phyloP scores from a whole-genome alignment of 2,797 vertebrate genomes.

The Rhyacichthys aspro region DNA sequence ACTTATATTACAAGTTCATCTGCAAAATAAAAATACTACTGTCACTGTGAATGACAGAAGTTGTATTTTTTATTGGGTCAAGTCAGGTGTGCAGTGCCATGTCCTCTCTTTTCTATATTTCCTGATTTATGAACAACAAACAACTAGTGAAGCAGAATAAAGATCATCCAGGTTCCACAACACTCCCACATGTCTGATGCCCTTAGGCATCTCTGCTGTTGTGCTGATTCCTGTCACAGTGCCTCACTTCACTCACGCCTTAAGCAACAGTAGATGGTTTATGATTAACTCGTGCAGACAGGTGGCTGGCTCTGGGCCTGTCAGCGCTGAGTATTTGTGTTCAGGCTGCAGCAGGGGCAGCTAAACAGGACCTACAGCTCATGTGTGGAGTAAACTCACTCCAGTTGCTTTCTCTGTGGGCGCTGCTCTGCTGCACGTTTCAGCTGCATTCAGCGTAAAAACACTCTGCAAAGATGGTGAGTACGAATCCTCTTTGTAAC shows the following conservation, averaged over 20 bases:
- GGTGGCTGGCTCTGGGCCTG: constrained; percentile 11
- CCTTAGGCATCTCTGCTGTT: constrained; percentile 27
- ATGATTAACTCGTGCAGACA: constrained; percentile 56
- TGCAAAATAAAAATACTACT: no score
- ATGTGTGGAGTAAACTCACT: constrained; percentile 46
- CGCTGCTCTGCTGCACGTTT: constrained; percentile 29
- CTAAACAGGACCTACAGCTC: constrained; percentile 59
- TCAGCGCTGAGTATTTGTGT: constrained; percentile 61
- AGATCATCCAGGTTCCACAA: background rate
- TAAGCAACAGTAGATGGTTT: constrained; percentile 39
- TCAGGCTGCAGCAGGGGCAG: constrained; percentile 77
- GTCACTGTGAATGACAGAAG: no score
- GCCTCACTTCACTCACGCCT: constrained; percentile 26
- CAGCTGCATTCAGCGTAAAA: constrained; percentile 33
- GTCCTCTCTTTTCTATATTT: no score
- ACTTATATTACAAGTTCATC: no score
- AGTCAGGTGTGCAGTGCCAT: no score
- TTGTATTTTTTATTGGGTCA: no score
- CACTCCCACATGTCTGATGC: background rate
- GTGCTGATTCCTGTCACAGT: constrained; percentile 8
- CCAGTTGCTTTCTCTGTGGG: constrained; percentile 51
- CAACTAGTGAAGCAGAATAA: no score
- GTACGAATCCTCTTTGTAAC: constrained; percentile 32
- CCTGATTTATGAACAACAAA: no score
- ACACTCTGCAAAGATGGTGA: constrained; percentile 72